These are phyloP conservation scores for Hephaestus fuliginosus DNA, from an alignment of 2,797 vertebrate genomes.

Conservation along the genomic window DNA sequence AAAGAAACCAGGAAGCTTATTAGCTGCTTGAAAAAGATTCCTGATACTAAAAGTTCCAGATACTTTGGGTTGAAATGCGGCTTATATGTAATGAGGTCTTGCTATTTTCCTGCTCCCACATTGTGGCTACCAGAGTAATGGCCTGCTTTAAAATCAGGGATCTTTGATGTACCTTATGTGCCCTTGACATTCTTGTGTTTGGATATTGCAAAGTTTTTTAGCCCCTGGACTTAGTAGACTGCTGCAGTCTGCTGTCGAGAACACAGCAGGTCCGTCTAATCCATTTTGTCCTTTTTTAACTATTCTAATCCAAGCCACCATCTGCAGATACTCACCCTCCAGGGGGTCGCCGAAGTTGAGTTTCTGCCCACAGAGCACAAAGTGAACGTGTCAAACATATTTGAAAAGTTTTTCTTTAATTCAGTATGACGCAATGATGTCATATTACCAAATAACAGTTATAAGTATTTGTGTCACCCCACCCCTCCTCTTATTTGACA, in stretches of 20 bases:
- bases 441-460: not conserved
- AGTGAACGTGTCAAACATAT: not conserved
- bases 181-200: not conserved
- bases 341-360: not conserved
- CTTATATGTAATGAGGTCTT: not conserved
- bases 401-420: not conserved
- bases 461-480: not conserved
- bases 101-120: too few relatives aligned
- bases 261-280: constrained; percentile 24
- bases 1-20: too few relatives aligned
- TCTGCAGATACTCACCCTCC: constrained; percentile 9
- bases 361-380: constrained; percentile 8
- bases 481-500: not conserved
- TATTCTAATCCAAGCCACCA: constrained; percentile 14
- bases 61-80: too few relatives aligned
- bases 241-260: constrained; percentile 10
- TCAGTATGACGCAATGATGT: not conserved
- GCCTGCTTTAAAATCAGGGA: not conserved
- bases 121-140: not conserved
- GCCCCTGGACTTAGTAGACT: constrained; percentile 1
- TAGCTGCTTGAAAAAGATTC: too few relatives aligned
- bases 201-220: not conserved
- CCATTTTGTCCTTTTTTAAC: constrained; percentile 1
- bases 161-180: constrained; percentile 3
- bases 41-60: too few relatives aligned